These are phyloP conservation scores for Campoletis sonorensis DNA, from an alignment of 1,140 invertebrate genomes.

Conservation along the genomic window DNA sequence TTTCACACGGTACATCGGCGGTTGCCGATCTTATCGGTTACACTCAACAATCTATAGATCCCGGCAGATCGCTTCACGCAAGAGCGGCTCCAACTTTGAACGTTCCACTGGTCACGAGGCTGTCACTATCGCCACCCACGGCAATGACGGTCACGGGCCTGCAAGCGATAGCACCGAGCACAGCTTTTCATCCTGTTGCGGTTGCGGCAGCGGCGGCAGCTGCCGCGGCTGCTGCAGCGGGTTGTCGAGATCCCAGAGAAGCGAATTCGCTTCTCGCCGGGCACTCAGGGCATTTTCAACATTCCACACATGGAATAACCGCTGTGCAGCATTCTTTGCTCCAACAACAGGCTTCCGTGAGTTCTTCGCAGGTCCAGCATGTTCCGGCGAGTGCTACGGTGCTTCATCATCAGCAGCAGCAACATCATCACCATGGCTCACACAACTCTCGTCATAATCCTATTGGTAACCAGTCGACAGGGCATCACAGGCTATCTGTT, in stretches of 20 bases:
- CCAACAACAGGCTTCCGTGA: conserved; percentile 50
- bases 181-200: conserved; percentile 58
- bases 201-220: conserved; percentile 29
- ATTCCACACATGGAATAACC: conserved; percentile 53
- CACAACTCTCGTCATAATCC: conserved; percentile 35
- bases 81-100: conserved; percentile 62
- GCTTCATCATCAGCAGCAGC: conserved; percentile 61
- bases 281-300: conserved; percentile 56
- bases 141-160: conserved; percentile 67
- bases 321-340: conserved; percentile 56
- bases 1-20: conserved; percentile 17
- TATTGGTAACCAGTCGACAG: conserved; percentile 26
- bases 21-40: conserved; percentile 46
- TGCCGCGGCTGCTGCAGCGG: conserved; percentile 47
- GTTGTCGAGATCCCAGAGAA: conserved; percentile 65
- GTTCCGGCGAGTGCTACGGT: conserved; percentile 56
- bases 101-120: conserved; percentile 69
- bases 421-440: conserved; percentile 57
- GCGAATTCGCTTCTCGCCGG: conserved; percentile 56
- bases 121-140: conserved; percentile 72
- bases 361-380: conserved; percentile 63
- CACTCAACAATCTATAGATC: conserved; percentile 65
- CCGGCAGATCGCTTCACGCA: conserved; percentile 56
- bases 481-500: conserved; percentile 60
- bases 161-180: conserved; percentile 61